Evolutionary conservation across 2,113 vertebrate species (phyloP).

Genomic region (Chascanopsetta lugubris): DNA sequence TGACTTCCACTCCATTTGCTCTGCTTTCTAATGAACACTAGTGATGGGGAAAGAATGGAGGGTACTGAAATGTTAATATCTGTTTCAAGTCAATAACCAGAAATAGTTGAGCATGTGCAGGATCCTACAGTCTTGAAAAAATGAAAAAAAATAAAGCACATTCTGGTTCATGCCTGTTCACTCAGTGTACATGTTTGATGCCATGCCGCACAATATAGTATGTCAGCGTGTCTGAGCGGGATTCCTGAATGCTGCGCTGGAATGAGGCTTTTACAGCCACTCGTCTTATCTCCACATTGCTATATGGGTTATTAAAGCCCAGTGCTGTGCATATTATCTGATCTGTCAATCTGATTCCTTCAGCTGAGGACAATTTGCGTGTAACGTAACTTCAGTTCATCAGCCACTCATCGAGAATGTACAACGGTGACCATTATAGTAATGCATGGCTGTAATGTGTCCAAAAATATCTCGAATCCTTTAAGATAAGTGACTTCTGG

Average conservation of each 20-base stretch:
- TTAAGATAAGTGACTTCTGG: slow-evolving; percentile 4
- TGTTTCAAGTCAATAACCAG: not conserved
- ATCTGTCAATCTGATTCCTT: slow-evolving; percentile 35
- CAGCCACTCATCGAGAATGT: slow-evolving; percentile 8
- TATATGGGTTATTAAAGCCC: slow-evolving; percentile 26
- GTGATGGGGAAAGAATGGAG: too few species aligned
- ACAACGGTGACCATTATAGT: not conserved
- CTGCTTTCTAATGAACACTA: too few species aligned
- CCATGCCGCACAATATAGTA: slow-evolving; percentile 8
- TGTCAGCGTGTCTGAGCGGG: not conserved
- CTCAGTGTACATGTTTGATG: slow-evolving; percentile 2
- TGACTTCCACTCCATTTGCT: too few species aligned
- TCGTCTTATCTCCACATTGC: slow-evolving; percentile 17
- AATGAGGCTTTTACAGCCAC: slow-evolving; percentile 27
- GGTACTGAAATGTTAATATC: not conserved
- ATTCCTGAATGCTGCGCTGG: not conserved
- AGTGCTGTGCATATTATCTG: slow-evolving; percentile 7
- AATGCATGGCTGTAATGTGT: slow-evolving; percentile 6
- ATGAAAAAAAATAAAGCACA: not conserved
- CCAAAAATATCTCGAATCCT: slow-evolving; percentile 11
- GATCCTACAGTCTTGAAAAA: not conserved
- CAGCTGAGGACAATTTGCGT: slow-evolving; percentile 19
- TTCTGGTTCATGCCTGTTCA: not conserved
- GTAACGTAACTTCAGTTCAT: slow-evolving; percentile 24
- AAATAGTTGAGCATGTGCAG: not conserved